These are phyloP conservation scores for Tyrophagus putrescentiae DNA, from an alignment of 1,140 invertebrate species.

Conservation along the genomic window DNA sequence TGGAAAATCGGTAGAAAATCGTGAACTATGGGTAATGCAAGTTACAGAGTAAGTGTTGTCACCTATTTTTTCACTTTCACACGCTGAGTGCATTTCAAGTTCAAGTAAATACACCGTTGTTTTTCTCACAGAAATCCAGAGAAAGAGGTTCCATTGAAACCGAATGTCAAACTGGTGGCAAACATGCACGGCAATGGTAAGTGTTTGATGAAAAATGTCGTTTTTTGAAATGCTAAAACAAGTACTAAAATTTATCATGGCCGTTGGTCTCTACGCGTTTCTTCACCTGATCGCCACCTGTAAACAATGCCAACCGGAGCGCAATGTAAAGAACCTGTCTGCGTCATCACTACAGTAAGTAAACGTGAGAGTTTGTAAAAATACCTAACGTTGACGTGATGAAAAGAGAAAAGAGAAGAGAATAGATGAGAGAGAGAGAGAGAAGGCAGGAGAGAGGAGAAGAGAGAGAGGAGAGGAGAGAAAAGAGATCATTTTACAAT, in stretches of 20 bases:
- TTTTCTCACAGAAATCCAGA: neutral
- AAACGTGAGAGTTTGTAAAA: too few species aligned
- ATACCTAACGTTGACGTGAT: conserved; percentile 79
- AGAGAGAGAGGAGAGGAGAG: too few species aligned
- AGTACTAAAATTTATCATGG: too few species aligned
- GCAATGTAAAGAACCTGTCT: conserved; percentile 64
- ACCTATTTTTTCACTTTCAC: neutral
- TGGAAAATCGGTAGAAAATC: conserved; percentile 76
- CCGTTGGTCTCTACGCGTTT: conserved; percentile 67
- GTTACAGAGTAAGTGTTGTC: conserved; percentile 51
- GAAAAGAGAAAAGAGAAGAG: too few species aligned
- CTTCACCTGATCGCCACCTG: conserved; percentile 73
- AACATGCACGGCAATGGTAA: conserved; percentile 62
- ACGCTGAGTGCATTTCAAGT: neutral
- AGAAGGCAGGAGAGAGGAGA: too few species aligned
- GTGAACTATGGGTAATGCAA: conserved; percentile 87
- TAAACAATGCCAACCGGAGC: conserved; percentile 61
- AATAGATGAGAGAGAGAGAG: too few species aligned
- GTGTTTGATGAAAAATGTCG: too few species aligned
- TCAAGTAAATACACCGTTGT: neutral
- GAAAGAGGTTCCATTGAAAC: conserved; percentile 30
- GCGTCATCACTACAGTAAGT: too few species aligned
- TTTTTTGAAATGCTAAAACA: too few species aligned
- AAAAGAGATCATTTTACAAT: too few species aligned
- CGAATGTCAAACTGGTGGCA: conserved; percentile 76